Percentiles rank a stretch among this genome's conserved stretches.
Evolutionary conservation across 2,888 invertebrate genomes (phyloP).

Genomic region (Ptilodon capucinus): DNA sequence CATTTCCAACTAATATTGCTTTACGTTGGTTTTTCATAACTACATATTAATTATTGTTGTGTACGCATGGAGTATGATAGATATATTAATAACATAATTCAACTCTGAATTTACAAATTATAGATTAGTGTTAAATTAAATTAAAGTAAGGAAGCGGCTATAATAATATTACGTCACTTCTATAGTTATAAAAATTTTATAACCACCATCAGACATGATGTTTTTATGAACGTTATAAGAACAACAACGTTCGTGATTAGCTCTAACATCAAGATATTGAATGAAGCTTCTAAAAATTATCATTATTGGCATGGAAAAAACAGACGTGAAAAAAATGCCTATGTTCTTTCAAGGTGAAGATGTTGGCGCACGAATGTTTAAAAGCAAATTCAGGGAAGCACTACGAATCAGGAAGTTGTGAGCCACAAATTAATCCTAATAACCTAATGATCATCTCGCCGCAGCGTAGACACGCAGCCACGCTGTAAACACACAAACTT

Average conservation of each 20-base stretch:
- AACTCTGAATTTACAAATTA: conserved; percentile 1
- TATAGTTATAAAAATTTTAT: conserved; percentile 58
- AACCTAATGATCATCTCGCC: conserved; percentile 49
- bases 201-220: conserved; percentile 47
- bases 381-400: conserved; percentile 71
- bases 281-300: conserved; percentile 72
- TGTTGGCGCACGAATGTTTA: conserved; percentile 66
- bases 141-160: conserved; percentile 54
- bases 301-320: conserved; percentile 69
- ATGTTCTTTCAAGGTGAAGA: conserved; percentile 75
- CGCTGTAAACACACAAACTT: conserved; percentile 21
- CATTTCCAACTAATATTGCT: not conserved
- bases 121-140: conserved; percentile 35
- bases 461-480: conserved; percentile 26
- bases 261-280: conserved; percentile 67
- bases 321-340: conserved; percentile 63
- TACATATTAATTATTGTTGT: not conserved
- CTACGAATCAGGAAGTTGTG: conserved; percentile 65
- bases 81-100: not conserved
- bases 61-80: not conserved
- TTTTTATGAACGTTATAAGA: conserved; percentile 51
- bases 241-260: conserved; percentile 70
- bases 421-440: conserved; percentile 55
- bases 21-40: not conserved
- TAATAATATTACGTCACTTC: conserved; percentile 55